phyloP scores from a whole-genome alignment of 2,888 invertebrate species.

The Tridacna crocea region DNA sequence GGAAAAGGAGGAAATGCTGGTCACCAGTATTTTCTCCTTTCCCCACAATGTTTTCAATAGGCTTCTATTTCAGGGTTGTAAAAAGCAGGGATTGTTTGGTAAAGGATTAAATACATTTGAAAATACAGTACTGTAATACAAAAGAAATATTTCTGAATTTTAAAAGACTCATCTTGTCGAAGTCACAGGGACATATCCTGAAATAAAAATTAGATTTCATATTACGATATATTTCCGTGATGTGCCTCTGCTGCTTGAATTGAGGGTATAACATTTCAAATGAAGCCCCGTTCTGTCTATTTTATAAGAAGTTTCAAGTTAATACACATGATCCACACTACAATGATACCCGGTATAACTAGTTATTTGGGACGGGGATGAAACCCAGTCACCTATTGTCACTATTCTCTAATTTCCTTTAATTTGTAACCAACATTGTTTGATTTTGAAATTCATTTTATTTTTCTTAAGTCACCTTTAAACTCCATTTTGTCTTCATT shows the following conservation, averaged over 20 bases:
- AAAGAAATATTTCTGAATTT: too few species aligned
- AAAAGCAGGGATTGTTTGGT: too few species aligned
- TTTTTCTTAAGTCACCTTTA: constrained; percentile 1
- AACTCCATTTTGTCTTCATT: background rate
- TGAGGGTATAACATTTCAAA: background rate
- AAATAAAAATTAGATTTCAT: too few species aligned
- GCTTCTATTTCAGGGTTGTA: too few species aligned
- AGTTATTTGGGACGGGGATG: background rate
- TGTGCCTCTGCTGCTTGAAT: too few species aligned
- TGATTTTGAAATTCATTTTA: background rate
- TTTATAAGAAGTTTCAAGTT: background rate
- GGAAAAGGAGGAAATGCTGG: background rate
- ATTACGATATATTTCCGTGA: too few species aligned
- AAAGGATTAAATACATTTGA: too few species aligned
- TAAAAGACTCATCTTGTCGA: too few species aligned
- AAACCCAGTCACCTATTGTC: background rate
- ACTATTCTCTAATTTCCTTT: background rate
- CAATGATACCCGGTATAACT: background rate
- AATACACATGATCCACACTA: background rate
- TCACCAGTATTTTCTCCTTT: background rate
- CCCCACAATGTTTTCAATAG: background rate
- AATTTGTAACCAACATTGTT: constrained; percentile 1
- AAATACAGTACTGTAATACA: too few species aligned
- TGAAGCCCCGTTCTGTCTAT: background rate
- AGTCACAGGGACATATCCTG: too few species aligned